Evolutionary conservation across 1,140 invertebrate species (phyloP), one percentile per base, ranked within the genome.

Genomic region (Pogonomyrmex barbatus): DNA sequence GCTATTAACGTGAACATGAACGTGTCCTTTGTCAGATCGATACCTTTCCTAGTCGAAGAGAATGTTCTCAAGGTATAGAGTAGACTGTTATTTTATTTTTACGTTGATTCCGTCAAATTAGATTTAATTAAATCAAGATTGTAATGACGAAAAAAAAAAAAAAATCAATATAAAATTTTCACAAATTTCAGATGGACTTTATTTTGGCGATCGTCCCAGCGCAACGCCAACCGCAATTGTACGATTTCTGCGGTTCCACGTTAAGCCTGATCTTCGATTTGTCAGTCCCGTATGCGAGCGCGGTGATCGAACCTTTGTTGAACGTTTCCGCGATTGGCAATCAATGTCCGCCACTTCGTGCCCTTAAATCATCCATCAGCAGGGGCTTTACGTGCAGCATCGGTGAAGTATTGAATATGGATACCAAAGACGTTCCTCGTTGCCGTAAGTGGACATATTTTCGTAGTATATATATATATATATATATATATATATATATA

Each of bases 1-100:
- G 98, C 98, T 39, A 97, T 99, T 2, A 99, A 98, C 93, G 98
- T 99, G 0, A 98, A 98, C 91, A 99, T 99, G 96, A 98, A 99
- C 92, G 98, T 99, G 2, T 97, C 97, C 0, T 99, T 99, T 91
- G 95, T 98, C 0, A 97, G 97, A 90, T 97, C 97, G 2, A 96
- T 97, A 91, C 97, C 98, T 58, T 95, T 95, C 76, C 94, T 98
- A 24, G 90, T 97, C 1, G 97, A 98, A 93, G 98, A 98, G 93
- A 98, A 98, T 93, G 96, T 98, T 56, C 96, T 98, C 1, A 97
- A 97, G 92, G 95, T 96, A 85, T 88, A 42, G 50, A 75, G 17
- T 12, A 33, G 42, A 52, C 73, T n/a, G 1, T 58, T 45, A 65
- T 36, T 45, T 77, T 77, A 62, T n/a, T 52, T 52, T 30, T 39